Conservation (phyloP, 2,113 vertebrate genomes). For the Prunella fulvescens region DNA sequence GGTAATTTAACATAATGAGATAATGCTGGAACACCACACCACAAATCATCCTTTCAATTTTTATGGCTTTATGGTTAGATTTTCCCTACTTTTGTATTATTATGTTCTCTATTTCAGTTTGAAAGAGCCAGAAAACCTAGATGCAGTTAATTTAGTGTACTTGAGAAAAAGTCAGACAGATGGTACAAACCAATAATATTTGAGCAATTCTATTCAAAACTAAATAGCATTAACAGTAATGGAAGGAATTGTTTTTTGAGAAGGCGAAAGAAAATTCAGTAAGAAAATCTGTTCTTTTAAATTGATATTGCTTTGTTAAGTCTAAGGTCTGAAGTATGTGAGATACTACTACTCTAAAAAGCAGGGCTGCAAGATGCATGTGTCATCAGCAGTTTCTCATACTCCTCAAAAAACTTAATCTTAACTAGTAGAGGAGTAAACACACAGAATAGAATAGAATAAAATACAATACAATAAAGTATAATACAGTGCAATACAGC, state of each 20-base stretch:
- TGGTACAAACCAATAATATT: background rate
- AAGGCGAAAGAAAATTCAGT: background rate
- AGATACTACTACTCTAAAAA: background rate
- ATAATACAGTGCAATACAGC: background rate
- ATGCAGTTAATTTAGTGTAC: background rate
- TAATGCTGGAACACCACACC: background rate
- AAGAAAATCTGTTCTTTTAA: background rate
- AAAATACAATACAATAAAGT: too few relatives aligned
- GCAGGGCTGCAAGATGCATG: background rate
- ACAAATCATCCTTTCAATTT: background rate
- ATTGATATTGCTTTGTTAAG: background rate
- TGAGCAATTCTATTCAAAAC: background rate
- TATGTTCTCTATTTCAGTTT: background rate
- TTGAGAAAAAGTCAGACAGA: background rate
- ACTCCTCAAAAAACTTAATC: background rate
- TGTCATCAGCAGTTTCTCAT: background rate
- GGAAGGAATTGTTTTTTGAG: background rate
- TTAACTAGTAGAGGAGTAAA: background rate
- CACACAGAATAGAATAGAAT: too few relatives aligned
- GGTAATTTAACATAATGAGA: constrained; percentile 2
- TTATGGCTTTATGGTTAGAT: constrained; percentile 17
- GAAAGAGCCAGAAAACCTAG: background rate
- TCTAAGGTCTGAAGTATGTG: background rate
- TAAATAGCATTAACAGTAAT: background rate
- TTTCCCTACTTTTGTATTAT: background rate